Evolutionary conservation across 2,113 vertebrate genomes (phyloP).

Genomic region (Gopherus flavomarginatus): DNA sequence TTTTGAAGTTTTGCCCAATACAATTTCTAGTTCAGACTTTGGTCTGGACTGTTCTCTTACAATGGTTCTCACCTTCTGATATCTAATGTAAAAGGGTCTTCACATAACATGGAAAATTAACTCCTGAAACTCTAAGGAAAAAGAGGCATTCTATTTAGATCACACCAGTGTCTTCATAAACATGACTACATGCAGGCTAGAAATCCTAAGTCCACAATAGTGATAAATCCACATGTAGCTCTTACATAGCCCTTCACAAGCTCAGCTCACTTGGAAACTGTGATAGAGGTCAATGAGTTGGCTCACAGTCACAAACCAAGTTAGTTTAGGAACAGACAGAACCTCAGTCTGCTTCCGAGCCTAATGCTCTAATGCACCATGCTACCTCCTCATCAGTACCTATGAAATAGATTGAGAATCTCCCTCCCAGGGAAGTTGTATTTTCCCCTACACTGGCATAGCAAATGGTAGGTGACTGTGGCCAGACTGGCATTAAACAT

Average conservation of each 20-base stretch:
- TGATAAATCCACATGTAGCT: not conserved
- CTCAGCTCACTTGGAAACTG: not conserved
- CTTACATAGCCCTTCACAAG: not conserved
- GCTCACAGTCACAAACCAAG: not conserved
- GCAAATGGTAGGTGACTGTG: not conserved
- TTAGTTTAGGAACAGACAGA: not conserved
- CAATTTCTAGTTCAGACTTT: not conserved
- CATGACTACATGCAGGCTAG: not conserved
- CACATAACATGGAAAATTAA: not conserved
- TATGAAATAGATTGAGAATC: too few relatives aligned
- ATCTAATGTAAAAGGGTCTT: not conserved
- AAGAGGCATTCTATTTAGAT: not conserved
- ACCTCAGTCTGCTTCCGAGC: not conserved
- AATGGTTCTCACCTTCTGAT: not conserved
- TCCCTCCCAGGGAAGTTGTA: not conserved
- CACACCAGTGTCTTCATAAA: not conserved
- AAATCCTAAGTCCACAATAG: not conserved
- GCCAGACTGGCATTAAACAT: too few relatives aligned
- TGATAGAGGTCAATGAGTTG: not conserved
- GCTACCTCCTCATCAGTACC: too few relatives aligned
- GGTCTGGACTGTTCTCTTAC: not conserved
- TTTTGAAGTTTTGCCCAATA: not conserved
- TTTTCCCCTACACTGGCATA: not conserved
- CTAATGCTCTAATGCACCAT: too few relatives aligned
- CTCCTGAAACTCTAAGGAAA: not conserved